Base-by-base conservation (phyloP, 2,113 vertebrate genomes). In the Hypocryptadius cinnamomeus region DNA sequence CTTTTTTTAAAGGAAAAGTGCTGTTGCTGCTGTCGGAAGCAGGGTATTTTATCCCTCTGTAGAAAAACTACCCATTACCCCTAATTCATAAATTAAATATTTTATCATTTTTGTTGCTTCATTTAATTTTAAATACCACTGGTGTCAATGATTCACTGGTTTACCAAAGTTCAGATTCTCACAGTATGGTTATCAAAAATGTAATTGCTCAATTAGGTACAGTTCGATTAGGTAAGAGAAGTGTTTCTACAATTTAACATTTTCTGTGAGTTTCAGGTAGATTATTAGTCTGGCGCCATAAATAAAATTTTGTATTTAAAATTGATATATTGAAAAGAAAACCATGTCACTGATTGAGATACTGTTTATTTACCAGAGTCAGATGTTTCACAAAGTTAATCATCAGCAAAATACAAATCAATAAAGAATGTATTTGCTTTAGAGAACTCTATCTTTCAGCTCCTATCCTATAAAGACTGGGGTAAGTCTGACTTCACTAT, bases 351-450 rank as follows among this genome's bases (percentile, higher is more conserved):
- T 85, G 45, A 83, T 87, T 80, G 51, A 78, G 51, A 81, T 71
- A 22, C 20, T 94, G 13, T 90, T 78, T 84, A 28, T 89, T 90
- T 92, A 79, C 66, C 66, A 51, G 65, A 77, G 73, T 70, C 40
- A 51, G 61, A 40, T 70, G n/a, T 63, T 90, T 72, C 57, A 27
- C 54, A 35, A 11, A 69, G 89, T 95, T 95, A 96, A 92, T 93
- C 16, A 92, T 87, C 85, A 90, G 77, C 65, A 92, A 64, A 77
- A 94, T 40, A 59, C 50, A 85, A 79, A 81, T 79, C 68, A 64
- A 79, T 87, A 61, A 64, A 54, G 61, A 88, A 89, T 76, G 48
- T 79, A 88, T 82, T 88, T 92, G 12, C n/a, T 92, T 50, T 88
- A 85, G 72, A 90, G 39, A 74, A 31, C 37, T 60, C n/a, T 71